These are phyloP conservation scores for Phortica okadai DNA, from an alignment of 2,888 invertebrate genomes.

Conservation along the genomic window DNA sequence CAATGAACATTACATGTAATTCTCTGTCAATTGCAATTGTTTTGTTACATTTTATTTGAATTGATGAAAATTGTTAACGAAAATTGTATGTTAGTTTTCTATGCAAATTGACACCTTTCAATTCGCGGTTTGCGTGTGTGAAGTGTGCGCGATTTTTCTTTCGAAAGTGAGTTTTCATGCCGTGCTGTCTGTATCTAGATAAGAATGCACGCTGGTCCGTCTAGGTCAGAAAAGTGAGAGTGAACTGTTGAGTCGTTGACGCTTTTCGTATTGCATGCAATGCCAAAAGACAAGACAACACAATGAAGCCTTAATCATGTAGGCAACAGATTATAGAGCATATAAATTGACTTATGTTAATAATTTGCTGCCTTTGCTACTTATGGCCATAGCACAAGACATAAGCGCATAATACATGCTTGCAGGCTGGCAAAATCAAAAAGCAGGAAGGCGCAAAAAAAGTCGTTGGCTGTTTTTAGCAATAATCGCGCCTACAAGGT, in stretches of 20 bases:
- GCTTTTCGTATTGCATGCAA: not conserved
- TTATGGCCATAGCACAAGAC: not conserved
- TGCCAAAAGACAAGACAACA: not conserved
- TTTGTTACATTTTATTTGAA: not conserved
- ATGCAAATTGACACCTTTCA: constrained; percentile 1
- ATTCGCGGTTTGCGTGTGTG: constrained; percentile 24
- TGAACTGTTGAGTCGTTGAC: not conserved
- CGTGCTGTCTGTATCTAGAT: constrained; percentile 10
- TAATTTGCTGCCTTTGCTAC: not conserved
- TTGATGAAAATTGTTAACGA: not conserved
- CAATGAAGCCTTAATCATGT: not conserved
- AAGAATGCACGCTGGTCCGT: constrained; percentile 18
- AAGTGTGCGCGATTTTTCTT: not conserved
- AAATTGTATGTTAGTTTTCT: constrained; percentile 4
- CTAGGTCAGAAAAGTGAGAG: constrained; percentile 25
- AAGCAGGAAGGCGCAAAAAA: not conserved
- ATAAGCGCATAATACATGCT: constrained; percentile 62
- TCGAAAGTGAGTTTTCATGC: constrained; percentile 24
- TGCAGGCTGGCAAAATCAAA: constrained; percentile 59
- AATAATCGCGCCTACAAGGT: not conserved
- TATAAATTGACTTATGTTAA: constrained; percentile 2
- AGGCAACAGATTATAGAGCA: constrained; percentile 12
- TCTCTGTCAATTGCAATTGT: constrained; percentile 4
- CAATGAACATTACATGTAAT: not conserved
- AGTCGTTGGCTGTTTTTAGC: not conserved